Evolutionary conservation across 37 sponge, comb jelly and placozoan genomes (phyloP).

Genomic region (Bolinopsis microptera): DNA sequence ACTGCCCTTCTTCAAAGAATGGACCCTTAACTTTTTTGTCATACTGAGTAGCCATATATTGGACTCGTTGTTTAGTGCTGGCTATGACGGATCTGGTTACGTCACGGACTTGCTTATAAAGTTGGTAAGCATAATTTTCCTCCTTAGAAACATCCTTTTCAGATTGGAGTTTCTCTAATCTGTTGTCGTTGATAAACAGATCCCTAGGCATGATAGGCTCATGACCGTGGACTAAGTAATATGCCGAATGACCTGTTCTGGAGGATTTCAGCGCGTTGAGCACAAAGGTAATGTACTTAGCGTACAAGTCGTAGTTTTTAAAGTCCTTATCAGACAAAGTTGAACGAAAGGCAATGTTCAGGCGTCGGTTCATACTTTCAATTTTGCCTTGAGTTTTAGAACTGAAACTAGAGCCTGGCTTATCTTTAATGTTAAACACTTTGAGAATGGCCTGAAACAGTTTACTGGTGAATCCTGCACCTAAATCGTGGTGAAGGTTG

Average conservation of each 20-base stretch:
- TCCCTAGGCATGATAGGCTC: conserved; percentile 1
- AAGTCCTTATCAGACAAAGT: not conserved
- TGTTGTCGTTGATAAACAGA: not conserved
- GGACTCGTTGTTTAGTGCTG: not conserved
- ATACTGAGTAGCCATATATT: conserved; percentile 32
- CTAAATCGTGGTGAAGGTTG: not conserved
- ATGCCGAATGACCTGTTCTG: not conserved
- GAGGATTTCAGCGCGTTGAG: not conserved
- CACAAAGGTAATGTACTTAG: not conserved
- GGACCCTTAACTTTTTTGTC: conserved; percentile 41
- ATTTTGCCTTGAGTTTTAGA: not conserved
- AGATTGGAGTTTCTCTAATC: not conserved
- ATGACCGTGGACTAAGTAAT: not conserved
- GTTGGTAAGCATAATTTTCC: not conserved
- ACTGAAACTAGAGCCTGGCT: too few species aligned
- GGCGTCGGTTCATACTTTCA: not conserved
- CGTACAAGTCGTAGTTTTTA: conserved; percentile 2
- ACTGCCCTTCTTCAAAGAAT: not conserved
- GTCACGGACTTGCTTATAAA: not conserved
- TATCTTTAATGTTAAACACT: not conserved
- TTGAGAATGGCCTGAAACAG: not conserved
- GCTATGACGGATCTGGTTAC: not conserved
- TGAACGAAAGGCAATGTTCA: not conserved
- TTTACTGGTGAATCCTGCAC: not conserved
- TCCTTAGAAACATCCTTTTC: not conserved